These are phyloP conservation scores for Pygoscelis adeliae DNA, from an alignment of 2,113 vertebrate species.

Conservation along the genomic window DNA sequence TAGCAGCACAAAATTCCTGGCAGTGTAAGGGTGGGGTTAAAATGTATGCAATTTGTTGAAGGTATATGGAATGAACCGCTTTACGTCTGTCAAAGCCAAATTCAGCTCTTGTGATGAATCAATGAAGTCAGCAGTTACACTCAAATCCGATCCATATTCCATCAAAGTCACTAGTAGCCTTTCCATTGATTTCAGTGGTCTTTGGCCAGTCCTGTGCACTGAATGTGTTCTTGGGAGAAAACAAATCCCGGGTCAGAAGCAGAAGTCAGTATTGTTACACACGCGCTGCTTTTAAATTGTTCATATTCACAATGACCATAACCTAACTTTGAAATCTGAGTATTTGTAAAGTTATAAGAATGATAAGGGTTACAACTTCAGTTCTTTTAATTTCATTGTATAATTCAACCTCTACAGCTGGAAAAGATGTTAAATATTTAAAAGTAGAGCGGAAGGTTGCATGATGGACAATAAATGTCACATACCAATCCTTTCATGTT, in stretches of 20 bases:
- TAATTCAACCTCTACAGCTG: not conserved
- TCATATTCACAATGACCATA: not conserved
- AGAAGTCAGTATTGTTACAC: not conserved
- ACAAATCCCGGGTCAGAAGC: not conserved
- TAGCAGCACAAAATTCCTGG: not conserved
- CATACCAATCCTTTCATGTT: not conserved
- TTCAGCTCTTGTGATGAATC: not conserved
- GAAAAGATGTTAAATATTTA: not conserved
- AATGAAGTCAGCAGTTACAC: not conserved
- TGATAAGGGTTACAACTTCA: not conserved
- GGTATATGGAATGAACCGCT: not conserved
- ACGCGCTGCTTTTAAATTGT: not conserved
- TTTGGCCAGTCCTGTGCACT: not conserved
- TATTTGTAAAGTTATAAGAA: not conserved
- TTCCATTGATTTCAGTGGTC: constrained; percentile 69
- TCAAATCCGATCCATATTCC: not conserved
- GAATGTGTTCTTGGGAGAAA: not conserved
- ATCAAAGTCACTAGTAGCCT: not conserved
- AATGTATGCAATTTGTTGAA: not conserved
- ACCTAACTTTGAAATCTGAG: not conserved
- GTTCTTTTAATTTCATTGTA: not conserved
- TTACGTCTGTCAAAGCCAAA: constrained; percentile 42
- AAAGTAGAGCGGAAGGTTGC: not conserved
- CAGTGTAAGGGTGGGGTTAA: not conserved
- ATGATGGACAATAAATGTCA: not conserved